These are phyloP conservation scores for Aldrovandia affinis DNA, from an alignment of 2,797 vertebrate species.

Conservation along the genomic window DNA sequence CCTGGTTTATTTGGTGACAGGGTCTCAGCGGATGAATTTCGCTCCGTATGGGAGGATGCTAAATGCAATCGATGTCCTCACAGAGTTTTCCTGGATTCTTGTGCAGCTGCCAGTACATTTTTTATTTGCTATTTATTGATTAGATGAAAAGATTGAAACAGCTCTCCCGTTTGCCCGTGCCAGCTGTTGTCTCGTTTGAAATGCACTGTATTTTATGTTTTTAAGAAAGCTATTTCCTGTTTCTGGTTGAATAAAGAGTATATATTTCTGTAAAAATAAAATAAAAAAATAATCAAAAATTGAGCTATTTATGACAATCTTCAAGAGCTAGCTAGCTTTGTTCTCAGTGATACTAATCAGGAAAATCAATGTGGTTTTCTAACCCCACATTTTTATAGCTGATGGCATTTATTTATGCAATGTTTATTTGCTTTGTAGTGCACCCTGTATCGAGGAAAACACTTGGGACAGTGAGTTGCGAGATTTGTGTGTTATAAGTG, in stretches of 20 bases:
- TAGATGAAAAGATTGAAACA: slow-evolving; percentile 1
- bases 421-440: too few relatives aligned
- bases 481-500: too few relatives aligned
- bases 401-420: too few relatives aligned
- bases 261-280: slow-evolving; percentile 9
- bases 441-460: too few relatives aligned
- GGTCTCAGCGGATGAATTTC: slow-evolving; percentile 12
- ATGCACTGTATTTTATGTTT: background rate
- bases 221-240: background rate
- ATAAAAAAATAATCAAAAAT: too few relatives aligned
- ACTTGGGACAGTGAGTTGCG: too few relatives aligned
- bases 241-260: background rate
- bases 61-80: slow-evolving; percentile 18
- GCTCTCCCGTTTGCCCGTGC: background rate
- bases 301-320: too few relatives aligned
- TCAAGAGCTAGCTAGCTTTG: too few relatives aligned
- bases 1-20: background rate
- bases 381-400: too few relatives aligned
- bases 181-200: slow-evolving; percentile 7
- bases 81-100: background rate
- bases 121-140: slow-evolving; percentile 30
- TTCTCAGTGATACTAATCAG: too few relatives aligned
- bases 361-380: too few relatives aligned
- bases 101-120: background rate
- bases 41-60: slow-evolving; percentile 2